These are phyloP conservation scores for Ichneumoninae sp. DNA, from an alignment of 2,888 invertebrate genomes.

Conservation along the genomic window DNA sequence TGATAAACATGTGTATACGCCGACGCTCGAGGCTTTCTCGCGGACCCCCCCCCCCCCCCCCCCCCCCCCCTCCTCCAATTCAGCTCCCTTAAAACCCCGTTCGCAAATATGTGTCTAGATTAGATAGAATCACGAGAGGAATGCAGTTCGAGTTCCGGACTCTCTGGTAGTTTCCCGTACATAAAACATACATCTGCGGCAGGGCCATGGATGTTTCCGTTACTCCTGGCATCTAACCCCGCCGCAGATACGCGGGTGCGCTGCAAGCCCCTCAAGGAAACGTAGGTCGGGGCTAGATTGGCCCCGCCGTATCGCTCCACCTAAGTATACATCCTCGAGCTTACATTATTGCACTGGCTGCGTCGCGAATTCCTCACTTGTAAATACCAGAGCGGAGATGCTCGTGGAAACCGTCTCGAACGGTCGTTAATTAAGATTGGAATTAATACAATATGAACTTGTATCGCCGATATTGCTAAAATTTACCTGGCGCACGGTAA, in stretches of 20 bases:
- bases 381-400: constrained; percentile 55
- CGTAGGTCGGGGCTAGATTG: constrained; percentile 42
- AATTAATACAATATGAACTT: constrained; percentile 33
- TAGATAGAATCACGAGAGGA: constrained; percentile 25
- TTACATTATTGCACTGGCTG: constrained; percentile 56
- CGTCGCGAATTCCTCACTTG: constrained; percentile 47
- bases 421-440: constrained; percentile 44
- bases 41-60: constrained; percentile 14
- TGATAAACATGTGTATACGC: constrained; percentile 1
- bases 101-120: constrained; percentile 49
- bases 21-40: not conserved
- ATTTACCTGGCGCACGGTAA: not conserved
- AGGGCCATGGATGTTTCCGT: constrained; percentile 6
- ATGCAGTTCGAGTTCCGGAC: constrained; percentile 38
- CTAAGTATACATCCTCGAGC: constrained; percentile 47
- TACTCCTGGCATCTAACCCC: not conserved
- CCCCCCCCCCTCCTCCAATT: not conserved
- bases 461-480: not conserved
- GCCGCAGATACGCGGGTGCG: not conserved
- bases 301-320: constrained; percentile 34
- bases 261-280: constrained; percentile 34
- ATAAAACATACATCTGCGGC: constrained; percentile 47
- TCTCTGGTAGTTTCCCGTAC: constrained; percentile 50
- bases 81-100: constrained; percentile 35
- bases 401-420: constrained; percentile 19